These are phyloP conservation scores for Meriones psammophilus DNA, from an alignment of 2,797 vertebrate genomes.

Conservation along the genomic window DNA sequence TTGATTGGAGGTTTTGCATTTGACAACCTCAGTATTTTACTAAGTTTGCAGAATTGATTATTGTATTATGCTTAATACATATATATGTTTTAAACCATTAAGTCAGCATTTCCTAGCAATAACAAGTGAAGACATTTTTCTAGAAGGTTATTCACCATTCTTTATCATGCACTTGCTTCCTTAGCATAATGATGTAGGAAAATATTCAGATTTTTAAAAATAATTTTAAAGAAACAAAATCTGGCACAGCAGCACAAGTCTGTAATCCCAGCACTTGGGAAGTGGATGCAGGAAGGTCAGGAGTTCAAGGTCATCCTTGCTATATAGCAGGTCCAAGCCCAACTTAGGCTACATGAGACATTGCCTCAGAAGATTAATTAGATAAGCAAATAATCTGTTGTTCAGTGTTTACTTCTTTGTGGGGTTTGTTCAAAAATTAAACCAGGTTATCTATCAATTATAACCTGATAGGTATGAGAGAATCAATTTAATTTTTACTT, in stretches of 20 bases:
- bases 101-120: slow-evolving; percentile 49
- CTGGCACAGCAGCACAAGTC: too few species aligned
- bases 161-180: slow-evolving; percentile 39
- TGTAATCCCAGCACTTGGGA: background rate
- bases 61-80: slow-evolving; percentile 34
- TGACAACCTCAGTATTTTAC: slow-evolving; percentile 57
- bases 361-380: background rate
- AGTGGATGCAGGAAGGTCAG: background rate
- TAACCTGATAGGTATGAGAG: background rate
- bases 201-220: slow-evolving; percentile 34
- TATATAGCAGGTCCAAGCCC: background rate
- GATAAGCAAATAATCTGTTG: slow-evolving; percentile 7
- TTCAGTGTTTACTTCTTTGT: background rate
- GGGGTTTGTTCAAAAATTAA: slow-evolving; percentile 42
- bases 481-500: slow-evolving; percentile 49
- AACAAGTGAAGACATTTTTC: slow-evolving; percentile 32
- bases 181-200: slow-evolving; percentile 13
- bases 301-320: background rate
- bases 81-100: slow-evolving; percentile 27
- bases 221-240: background rate
- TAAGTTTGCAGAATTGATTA: slow-evolving; percentile 31
- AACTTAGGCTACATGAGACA: background rate
- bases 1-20: slow-evolving; percentile 10
- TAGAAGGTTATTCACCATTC: slow-evolving; percentile 16
- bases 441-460: background rate